phyloP scores from a whole-genome alignment of 2,113 vertebrate species.

The Actenoides lindsayi region DNA sequence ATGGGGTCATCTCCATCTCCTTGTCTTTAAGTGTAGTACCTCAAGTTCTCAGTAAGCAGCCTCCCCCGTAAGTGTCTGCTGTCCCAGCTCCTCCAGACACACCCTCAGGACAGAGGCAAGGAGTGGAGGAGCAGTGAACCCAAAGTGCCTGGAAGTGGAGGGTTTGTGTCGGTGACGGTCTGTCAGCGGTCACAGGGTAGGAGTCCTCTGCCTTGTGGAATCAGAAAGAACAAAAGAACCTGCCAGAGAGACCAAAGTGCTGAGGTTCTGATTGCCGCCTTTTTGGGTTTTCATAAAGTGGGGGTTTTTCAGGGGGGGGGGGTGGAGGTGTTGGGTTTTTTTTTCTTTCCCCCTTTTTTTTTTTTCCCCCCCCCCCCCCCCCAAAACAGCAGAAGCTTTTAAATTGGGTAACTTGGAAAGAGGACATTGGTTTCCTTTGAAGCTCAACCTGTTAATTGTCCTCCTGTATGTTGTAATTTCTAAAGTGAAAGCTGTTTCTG shows the following conservation, averaged over 20 bases:
- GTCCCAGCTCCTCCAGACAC: background rate
- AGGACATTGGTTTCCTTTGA: background rate
- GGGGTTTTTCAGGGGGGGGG: accelerated
- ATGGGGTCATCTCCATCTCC: background rate
- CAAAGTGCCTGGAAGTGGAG: background rate
- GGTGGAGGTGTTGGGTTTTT: too few relatives aligned
- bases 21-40: background rate
- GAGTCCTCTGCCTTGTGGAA: background rate
- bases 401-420: background rate
- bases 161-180: background rate
- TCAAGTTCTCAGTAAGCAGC: background rate
- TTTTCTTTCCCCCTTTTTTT: too few relatives aligned
- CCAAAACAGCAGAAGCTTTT: background rate
- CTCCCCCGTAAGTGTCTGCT: background rate
- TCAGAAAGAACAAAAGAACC: background rate
- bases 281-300: background rate
- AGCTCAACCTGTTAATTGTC: background rate
- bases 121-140: background rate
- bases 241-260: background rate
- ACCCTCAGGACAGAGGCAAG: background rate
- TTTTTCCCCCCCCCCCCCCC: too few relatives aligned
- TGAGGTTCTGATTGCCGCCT: background rate
- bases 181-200: background rate
- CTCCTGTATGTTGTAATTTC: background rate
- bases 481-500: background rate